A percentile compares a stretch with the other conserved stretches of the same genome.
Conservation (phyloP, 92 coral and sea anemone species). For the Heteractis magnifica region DNA sequence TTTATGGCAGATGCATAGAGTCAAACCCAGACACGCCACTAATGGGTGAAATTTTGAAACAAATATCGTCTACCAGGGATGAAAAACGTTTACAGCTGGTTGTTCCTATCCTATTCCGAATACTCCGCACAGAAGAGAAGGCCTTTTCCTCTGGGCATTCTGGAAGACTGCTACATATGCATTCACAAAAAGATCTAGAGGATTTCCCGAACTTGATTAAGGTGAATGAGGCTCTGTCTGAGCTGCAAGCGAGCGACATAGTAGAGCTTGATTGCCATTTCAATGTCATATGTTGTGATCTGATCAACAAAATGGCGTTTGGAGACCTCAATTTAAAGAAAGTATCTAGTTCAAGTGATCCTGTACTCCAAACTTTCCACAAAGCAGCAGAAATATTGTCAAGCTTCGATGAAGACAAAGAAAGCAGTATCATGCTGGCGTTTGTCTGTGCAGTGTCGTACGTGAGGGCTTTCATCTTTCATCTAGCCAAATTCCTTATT, state of each 20-base stretch:
- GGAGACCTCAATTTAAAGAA: slow-evolving; percentile 45
- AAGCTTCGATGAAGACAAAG: slow-evolving; percentile 32
- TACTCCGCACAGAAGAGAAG: slow-evolving; percentile 45
- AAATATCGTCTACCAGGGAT: slow-evolving; percentile 57
- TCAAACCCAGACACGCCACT: slow-evolving; percentile 79
- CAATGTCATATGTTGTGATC: slow-evolving; percentile 89
- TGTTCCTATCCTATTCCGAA: slow-evolving; percentile 73
- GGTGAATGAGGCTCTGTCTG: slow-evolving; percentile 56
- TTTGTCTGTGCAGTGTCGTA: slow-evolving; percentile 79
- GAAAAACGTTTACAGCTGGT: slow-evolving; percentile 53
- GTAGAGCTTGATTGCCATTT: slow-evolving; percentile 68
- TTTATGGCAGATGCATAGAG: slow-evolving; percentile 86
- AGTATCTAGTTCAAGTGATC: slow-evolving; percentile 66
- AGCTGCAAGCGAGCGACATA: slow-evolving; percentile 33
- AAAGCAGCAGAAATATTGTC: slow-evolving; percentile 50
- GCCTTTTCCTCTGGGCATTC: slow-evolving; percentile 59
- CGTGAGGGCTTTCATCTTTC: slow-evolving; percentile 60
- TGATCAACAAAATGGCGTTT: slow-evolving; percentile 76
- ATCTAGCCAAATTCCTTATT: slow-evolving; percentile 57
- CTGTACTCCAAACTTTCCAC: slow-evolving; percentile 47
- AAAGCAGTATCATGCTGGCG: slow-evolving; percentile 36
- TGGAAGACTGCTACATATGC: slow-evolving; percentile 60
- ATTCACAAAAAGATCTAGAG: slow-evolving; percentile 34
- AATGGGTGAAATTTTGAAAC: slow-evolving; percentile 61
- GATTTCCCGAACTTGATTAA: slow-evolving; percentile 74